phyloP scores from a whole-genome alignment of 2,888 invertebrate species.

The Thecophora atra region DNA sequence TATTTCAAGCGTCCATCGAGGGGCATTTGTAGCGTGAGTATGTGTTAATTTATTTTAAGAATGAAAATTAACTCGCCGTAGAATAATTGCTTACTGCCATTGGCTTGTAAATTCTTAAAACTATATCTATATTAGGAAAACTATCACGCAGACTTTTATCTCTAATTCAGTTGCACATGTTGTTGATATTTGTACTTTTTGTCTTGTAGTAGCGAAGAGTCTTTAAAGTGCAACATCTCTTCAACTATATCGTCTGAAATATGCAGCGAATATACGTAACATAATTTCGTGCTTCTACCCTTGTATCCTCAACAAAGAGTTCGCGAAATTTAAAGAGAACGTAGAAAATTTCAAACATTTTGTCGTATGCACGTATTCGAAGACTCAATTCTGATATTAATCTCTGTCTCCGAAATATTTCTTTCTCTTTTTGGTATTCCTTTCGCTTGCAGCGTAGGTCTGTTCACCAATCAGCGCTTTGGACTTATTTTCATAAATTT shows the following conservation, averaged over 20 bases:
- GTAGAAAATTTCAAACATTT: neutral
- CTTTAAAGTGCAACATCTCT: neutral
- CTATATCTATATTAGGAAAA: neutral
- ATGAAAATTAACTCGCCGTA: neutral
- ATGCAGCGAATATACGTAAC: neutral
- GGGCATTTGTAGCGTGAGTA: neutral
- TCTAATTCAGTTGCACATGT: neutral
- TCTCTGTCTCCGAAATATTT: neutral
- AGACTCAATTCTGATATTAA: neutral
- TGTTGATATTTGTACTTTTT: neutral
- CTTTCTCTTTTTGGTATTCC: neutral
- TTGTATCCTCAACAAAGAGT: neutral
- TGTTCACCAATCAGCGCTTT: neutral
- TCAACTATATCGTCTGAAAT: slow-evolving; percentile 1
- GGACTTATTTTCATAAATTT: neutral
- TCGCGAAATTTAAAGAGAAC: neutral
- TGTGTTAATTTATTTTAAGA: neutral
- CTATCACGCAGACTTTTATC: neutral
- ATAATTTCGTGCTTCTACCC: neutral
- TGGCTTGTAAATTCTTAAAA: neutral
- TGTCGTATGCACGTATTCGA: neutral
- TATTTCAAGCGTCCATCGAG: no score
- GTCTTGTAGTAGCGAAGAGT: neutral
- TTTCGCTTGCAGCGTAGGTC: neutral
- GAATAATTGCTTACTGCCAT: neutral